Conservation (phyloP, 2,888 invertebrate genomes). For the Dromius quadrimaculatus region DNA sequence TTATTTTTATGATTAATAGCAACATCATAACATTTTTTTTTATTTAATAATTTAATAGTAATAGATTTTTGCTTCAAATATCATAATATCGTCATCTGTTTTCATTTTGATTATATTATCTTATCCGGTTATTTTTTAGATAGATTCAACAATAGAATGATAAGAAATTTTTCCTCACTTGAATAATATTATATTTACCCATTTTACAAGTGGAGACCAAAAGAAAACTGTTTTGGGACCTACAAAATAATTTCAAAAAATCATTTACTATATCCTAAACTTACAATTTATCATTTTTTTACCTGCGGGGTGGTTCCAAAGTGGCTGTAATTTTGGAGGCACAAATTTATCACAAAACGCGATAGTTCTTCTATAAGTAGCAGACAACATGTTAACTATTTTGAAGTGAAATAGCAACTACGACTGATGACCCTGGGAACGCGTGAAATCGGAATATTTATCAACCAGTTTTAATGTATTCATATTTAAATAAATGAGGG, state of each 20-base stretch:
- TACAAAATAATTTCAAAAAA: constrained; percentile 6
- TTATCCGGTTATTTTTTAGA: no score
- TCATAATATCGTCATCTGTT: no score
- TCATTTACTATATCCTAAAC: neutral
- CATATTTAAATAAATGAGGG: neutral
- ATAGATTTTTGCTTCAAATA: no score
- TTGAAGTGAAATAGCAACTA: constrained; percentile 2
- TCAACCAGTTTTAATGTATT: neutral
- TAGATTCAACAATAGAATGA: no score
- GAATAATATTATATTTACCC: constrained; percentile 92
- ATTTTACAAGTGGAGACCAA: constrained; percentile 86
- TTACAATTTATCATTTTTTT: neutral
- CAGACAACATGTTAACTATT: constrained; percentile 27
- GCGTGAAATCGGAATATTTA: constrained; percentile 20
- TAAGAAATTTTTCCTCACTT: no score
- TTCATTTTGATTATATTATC: no score
- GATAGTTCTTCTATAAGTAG: constrained; percentile 16
- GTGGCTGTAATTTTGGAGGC: constrained; percentile 28
- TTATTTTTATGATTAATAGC: no score
- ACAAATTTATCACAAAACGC: constrained; percentile 28
- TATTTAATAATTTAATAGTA: no score
- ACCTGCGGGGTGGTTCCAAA: constrained; percentile 46
- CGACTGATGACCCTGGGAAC: constrained; percentile 15
- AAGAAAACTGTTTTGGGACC: constrained; percentile 53
- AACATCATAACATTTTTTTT: no score